Conservation (phyloP, 2,888 invertebrate species). For the Agonopterix alstromeriana region DNA sequence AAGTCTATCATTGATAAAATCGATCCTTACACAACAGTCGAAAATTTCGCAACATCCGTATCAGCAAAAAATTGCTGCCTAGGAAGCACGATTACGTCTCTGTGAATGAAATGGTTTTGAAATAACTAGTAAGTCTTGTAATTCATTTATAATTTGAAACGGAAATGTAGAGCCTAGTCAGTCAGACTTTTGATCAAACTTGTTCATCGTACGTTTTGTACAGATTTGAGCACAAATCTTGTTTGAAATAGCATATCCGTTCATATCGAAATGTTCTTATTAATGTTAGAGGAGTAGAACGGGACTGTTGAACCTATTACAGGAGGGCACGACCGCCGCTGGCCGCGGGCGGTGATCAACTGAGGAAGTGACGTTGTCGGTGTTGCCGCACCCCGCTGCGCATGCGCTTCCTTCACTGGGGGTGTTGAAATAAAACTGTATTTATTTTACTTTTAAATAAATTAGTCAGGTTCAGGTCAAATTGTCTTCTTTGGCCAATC, state of each 20-base stretch:
- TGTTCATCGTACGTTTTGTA: too few relatives aligned
- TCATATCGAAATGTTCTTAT: conserved; percentile 28
- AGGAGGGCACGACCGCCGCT: conserved; percentile 54
- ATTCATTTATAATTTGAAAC: too few relatives aligned
- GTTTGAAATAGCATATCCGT: conserved; percentile 10
- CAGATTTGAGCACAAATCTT: too few relatives aligned
- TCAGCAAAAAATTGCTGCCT: background rate
- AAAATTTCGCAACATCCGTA: background rate
- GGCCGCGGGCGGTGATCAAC: conserved; percentile 53
- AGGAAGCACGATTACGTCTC: background rate
- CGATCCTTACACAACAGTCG: conserved; percentile 11
- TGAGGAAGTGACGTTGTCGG: conserved; percentile 45
- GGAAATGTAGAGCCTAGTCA: too few relatives aligned
- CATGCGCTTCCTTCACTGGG: conserved; percentile 25
- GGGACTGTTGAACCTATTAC: conserved; percentile 53
- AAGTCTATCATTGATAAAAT: conserved; percentile 9
- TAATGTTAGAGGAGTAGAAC: conserved; percentile 33
- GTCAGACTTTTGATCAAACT: too few relatives aligned
- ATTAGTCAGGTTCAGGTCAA: too few relatives aligned
- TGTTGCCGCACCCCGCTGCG: conserved; percentile 19
- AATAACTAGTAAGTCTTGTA: too few relatives aligned
- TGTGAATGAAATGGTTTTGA: background rate
- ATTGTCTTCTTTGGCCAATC: too few relatives aligned
- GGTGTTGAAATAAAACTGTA: conserved; percentile 11
- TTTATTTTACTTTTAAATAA: background rate